Evolutionary conservation across 2,113 vertebrate species (phyloP).

Genomic region (Corythaeola cristata): DNA sequence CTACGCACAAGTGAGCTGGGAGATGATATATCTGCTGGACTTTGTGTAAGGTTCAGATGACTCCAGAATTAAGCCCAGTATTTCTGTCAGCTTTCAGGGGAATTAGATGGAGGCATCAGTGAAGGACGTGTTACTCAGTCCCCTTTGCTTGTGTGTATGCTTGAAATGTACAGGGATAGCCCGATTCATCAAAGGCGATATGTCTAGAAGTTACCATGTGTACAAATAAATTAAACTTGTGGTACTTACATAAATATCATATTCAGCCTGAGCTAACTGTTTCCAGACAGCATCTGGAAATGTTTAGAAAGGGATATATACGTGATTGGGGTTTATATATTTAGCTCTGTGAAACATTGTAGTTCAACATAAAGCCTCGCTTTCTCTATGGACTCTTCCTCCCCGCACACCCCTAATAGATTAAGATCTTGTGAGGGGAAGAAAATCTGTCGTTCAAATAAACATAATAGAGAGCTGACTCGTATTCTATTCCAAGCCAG

Average conservation of each 20-base stretch:
- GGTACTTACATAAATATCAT: neutral
- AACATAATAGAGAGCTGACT: neutral
- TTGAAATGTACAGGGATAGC: neutral
- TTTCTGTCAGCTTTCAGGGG: neutral
- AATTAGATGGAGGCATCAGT: neutral
- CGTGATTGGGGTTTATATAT: neutral
- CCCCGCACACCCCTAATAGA: neutral
- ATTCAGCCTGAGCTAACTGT: neutral
- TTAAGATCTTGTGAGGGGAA: neutral
- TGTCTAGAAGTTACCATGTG: fast-evolving
- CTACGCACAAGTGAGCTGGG: fast-evolving
- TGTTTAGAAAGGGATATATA: neutral
- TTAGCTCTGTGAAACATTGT: neutral
- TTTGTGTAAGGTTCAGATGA: neutral
- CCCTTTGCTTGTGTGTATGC: neutral
- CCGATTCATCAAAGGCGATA: neutral
- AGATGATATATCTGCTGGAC: neutral
- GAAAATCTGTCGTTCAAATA: neutral
- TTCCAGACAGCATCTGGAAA: neutral
- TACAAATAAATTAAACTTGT: neutral
- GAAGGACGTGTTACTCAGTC: neutral
- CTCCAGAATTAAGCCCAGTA: neutral
- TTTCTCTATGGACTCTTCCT: neutral
- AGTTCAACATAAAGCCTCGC: neutral
- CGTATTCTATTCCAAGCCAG: neutral